Percentiles rank a stretch among this genome's conserved stretches.
phyloP scores from a whole-genome alignment of 1,140 invertebrate species.

The Pseudomyrmex cubaensis region DNA sequence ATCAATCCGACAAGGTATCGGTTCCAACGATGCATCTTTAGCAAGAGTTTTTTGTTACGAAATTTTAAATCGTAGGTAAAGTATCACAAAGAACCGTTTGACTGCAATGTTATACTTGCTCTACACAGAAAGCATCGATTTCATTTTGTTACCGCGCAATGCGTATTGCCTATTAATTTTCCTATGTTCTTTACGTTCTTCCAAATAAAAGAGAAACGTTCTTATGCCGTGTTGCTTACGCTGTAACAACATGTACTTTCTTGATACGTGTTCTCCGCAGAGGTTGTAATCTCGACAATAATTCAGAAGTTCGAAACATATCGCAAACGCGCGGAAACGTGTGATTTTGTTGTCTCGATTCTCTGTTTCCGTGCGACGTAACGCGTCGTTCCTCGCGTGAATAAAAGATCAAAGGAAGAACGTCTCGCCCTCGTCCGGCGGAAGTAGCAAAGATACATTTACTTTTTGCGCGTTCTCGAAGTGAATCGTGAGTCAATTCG shows the following conservation, averaged over 20 bases:
- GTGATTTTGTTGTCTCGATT: not conserved
- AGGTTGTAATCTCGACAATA: constrained; percentile 5
- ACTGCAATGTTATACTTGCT: not conserved
- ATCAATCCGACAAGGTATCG: no score
- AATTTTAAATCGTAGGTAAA: no score
- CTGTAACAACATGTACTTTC: not conserved
- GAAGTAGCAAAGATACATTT: not conserved
- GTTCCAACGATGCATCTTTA: no score
- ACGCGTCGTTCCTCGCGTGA: constrained; percentile 9
- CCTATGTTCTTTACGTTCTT: not conserved
- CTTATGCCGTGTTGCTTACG: not conserved
- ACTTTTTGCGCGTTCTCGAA: not conserved
- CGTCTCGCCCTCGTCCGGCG: not conserved
- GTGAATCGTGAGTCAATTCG: not conserved
- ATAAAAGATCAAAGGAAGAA: constrained; percentile 69
- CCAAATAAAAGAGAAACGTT: constrained; percentile 23
- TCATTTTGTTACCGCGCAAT: not conserved
- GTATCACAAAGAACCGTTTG: no score
- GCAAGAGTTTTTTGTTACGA: no score
- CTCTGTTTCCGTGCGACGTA: not conserved
- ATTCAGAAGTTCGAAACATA: not conserved
- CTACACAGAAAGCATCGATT: not conserved
- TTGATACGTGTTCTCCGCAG: not conserved
- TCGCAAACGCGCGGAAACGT: constrained; percentile 18
- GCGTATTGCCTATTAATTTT: constrained; percentile 30